phyloP scores from a whole-genome alignment of 2,797 vertebrate genomes.

The Ctenosaura bakeri region DNA sequence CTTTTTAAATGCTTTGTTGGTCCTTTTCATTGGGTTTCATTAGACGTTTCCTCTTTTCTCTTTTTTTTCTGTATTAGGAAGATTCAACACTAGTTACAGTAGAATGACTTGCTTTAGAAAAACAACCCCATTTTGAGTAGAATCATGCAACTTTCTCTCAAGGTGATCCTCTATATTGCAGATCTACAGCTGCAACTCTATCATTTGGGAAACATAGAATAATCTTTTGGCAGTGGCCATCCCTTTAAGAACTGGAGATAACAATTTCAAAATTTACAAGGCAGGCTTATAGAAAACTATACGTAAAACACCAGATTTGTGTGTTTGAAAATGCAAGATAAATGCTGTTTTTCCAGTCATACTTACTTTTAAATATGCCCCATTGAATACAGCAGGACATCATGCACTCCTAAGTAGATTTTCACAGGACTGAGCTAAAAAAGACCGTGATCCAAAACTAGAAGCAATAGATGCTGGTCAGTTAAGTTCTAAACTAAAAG shows the following conservation, averaged over 20 bases:
- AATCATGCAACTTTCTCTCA: not conserved
- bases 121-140: not conserved
- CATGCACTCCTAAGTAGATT: not conserved
- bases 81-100: no score
- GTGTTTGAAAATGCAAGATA: no score
- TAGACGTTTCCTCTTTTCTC: no score
- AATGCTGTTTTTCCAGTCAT: no score
- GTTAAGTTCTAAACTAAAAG: not conserved
- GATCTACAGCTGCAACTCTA: not conserved
- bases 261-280: not conserved
- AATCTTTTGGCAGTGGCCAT: not conserved
- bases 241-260: not conserved
- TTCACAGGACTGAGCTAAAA: no score
- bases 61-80: no score
- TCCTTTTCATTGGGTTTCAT: no score
- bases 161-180: not conserved
- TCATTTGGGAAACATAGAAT: not conserved
- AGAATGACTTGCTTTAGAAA: no score
- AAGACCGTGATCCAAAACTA: no score
- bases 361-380: no score
- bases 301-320: no score
- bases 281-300: not conserved
- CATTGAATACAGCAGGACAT: not conserved
- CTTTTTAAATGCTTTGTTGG: no score
- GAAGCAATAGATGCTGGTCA: not conserved